Percentiles rank a stretch among this genome's conserved stretches.
Evolutionary conservation across 2,888 invertebrate species (phyloP).

Genomic region (Lasius fuliginosus): DNA sequence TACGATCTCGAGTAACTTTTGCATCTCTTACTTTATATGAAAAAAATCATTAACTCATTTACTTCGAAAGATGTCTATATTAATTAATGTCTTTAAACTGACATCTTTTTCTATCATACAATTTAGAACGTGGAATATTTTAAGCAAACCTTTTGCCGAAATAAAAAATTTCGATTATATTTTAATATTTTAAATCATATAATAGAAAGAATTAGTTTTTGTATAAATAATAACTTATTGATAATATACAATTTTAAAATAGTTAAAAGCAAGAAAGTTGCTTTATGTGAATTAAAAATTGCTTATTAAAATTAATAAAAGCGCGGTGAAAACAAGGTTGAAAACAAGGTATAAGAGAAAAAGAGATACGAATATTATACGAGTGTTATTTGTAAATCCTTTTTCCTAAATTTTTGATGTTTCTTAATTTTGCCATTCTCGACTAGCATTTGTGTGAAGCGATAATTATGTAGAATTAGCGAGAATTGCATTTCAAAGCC

Average conservation of each 20-base stretch:
- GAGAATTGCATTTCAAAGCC: constrained; percentile 5
- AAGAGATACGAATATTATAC: background rate
- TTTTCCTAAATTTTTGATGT: background rate
- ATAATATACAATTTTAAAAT: no score
- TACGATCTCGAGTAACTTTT: background rate
- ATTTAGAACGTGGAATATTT: no score
- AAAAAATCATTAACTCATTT: background rate
- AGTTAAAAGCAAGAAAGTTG: background rate
- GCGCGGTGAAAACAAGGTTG: background rate
- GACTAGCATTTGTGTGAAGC: background rate
- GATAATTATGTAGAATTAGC: background rate
- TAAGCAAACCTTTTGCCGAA: no score
- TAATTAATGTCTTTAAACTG: background rate
- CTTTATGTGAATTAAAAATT: background rate
- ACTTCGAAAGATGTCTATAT: background rate
- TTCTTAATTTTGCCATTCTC: background rate
- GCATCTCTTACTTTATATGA: background rate
- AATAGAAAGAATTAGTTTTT: no score
- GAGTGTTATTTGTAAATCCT: background rate
- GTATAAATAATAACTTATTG: no score
- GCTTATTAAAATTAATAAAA: background rate
- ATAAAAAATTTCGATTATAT: no score
- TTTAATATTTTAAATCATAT: no score
- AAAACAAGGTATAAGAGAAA: background rate
- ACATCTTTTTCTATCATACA: no score